Evolutionary conservation across 2,113 vertebrate species (phyloP).

Genomic region (Philantomba maxwellii): DNA sequence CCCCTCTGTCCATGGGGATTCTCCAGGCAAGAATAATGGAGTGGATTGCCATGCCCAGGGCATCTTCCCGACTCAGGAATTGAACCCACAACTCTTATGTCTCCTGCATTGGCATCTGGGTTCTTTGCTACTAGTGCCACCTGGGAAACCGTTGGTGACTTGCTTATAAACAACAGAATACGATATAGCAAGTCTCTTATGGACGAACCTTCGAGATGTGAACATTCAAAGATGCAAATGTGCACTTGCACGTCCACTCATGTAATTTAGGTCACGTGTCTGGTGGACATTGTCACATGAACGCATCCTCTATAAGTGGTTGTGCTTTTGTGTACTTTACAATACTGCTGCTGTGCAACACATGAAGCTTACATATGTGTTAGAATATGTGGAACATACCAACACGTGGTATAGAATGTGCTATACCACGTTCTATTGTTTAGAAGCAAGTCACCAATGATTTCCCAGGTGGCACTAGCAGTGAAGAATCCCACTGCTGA

Average conservation of each 20-base stretch:
- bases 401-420: neutral
- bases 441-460: neutral
- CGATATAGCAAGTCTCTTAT: neutral
- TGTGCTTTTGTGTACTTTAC: neutral
- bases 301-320: neutral
- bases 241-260: neutral
- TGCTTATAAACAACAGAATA: neutral
- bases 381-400: neutral
- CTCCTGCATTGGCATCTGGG: neutral
- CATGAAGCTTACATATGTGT: neutral
- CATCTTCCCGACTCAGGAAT: neutral
- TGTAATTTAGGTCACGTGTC: neutral
- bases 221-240: neutral
- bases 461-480: neutral
- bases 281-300: neutral
- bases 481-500: neutral
- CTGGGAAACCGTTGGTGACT: neutral
- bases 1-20: neutral
- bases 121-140: neutral
- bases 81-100: neutral
- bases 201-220: neutral
- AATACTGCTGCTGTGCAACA: neutral
- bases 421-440: neutral
- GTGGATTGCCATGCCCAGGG: neutral
- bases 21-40: neutral